Percentiles rank a stretch among this genome's conserved stretches.
These are phyloP conservation scores for Eueides isabella DNA, from an alignment of 1,140 invertebrate species.

Conservation along the genomic window DNA sequence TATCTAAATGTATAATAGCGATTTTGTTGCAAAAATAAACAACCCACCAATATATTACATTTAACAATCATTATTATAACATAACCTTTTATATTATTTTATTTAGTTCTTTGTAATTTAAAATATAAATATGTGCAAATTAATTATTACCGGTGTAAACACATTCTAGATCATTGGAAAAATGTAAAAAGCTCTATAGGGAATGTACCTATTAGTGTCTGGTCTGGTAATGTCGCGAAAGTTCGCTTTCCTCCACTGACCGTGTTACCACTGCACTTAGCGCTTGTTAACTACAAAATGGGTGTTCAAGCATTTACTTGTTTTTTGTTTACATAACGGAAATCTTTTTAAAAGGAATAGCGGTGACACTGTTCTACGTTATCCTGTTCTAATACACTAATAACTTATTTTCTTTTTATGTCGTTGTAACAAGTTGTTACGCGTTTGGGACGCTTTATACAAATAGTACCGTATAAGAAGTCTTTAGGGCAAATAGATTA, in stretches of 20 bases:
- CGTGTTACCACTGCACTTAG: constrained; percentile 40
- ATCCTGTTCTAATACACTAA: background rate
- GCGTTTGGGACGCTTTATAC: too few species aligned
- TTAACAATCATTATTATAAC: too few species aligned
- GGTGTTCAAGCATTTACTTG: constrained; percentile 24
- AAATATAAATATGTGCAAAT: background rate
- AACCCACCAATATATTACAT: too few species aligned
- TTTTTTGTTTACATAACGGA: constrained; percentile 32
- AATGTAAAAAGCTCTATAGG: constrained; percentile 17
- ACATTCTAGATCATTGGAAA: background rate
- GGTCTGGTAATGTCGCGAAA: constrained; percentile 40
- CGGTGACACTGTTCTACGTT: constrained; percentile 22
- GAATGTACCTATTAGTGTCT: constrained; percentile 16
- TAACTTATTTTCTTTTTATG: background rate
- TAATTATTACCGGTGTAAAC: background rate
- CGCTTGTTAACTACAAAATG: constrained; percentile 33
- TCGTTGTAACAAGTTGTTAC: background rate
- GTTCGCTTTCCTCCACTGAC: constrained; percentile 44
- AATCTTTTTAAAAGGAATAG: constrained; percentile 28
- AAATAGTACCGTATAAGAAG: too few species aligned
- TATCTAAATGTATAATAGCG: too few species aligned
- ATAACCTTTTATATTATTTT: too few species aligned
- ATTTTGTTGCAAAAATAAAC: too few species aligned
- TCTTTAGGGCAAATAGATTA: too few species aligned
- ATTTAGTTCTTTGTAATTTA: background rate